phyloP scores from a whole-genome alignment of 2,113 vertebrate genomes.

The Nicator chloris region DNA sequence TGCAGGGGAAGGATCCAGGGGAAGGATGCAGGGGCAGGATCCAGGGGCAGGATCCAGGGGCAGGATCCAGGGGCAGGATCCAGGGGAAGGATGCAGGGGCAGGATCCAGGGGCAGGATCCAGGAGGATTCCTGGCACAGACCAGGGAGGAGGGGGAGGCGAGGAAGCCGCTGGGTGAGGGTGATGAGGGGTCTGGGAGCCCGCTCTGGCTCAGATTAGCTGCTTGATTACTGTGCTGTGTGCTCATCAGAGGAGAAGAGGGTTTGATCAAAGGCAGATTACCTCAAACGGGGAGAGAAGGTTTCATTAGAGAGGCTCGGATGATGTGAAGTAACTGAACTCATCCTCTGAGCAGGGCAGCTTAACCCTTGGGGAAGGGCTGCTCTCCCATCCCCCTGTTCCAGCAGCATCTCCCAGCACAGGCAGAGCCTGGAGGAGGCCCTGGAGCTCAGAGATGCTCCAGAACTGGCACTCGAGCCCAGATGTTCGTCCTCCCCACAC shows the following conservation, averaged over 20 bases:
- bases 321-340: slow-evolving; percentile 17
- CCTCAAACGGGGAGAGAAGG: background rate
- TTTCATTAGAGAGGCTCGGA: slow-evolving; percentile 53
- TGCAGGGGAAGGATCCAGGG: no score
- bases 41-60: no score
- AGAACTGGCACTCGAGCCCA: background rate
- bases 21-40: background rate
- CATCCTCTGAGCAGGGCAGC: background rate
- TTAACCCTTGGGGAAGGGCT: background rate
- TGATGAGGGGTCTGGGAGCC: background rate
- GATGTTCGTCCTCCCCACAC: background rate
- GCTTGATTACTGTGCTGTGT: slow-evolving; percentile 37
- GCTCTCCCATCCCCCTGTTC: background rate
- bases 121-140: background rate
- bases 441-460: background rate
- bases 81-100: background rate
- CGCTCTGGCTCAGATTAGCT: slow-evolving; percentile 28
- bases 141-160: rapidly evolving
- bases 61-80: no score
- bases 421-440: background rate
- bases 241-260: slow-evolving; percentile 58
- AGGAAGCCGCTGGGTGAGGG: background rate
- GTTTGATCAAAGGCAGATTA: slow-evolving; percentile 60
- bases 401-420: background rate
- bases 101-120: background rate